Conservation (phyloP, 2,113 vertebrate species). For the Seriola quinqueradiata region DNA sequence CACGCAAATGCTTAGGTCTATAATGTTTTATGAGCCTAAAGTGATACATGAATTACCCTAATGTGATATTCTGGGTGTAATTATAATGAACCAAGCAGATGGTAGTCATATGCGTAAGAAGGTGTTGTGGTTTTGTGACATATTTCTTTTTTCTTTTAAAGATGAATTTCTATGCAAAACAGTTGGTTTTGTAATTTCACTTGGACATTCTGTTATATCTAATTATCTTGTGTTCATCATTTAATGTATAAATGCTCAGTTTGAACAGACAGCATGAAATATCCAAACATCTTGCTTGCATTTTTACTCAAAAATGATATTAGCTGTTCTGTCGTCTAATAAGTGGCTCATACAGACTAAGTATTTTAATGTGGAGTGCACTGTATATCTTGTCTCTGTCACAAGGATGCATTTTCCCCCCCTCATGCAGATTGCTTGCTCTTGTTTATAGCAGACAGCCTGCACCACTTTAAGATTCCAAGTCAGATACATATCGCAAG, state of each 20-base stretch:
- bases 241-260: constrained; percentile 1
- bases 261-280: constrained; percentile 16
- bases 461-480: constrained; percentile 67
- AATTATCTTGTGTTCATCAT: neutral
- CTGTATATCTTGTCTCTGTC: constrained; percentile 11
- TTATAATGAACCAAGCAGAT: constrained; percentile 24
- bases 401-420: constrained; percentile 7
- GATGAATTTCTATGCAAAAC: neutral
- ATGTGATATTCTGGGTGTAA: constrained; percentile 38
- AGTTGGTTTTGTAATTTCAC: constrained; percentile 5
- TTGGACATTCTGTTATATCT: neutral
- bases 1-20: constrained; percentile 29
- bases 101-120: neutral
- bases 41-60: constrained; percentile 25
- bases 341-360: constrained; percentile 21
- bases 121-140: neutral
- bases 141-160: neutral
- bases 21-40: constrained; percentile 24
- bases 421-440: constrained; percentile 61
- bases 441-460: constrained; percentile 66
- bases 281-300: constrained; percentile 15
- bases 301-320: constrained; percentile 23
- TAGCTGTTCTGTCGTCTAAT: constrained; percentile 5
- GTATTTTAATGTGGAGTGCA: constrained; percentile 16
- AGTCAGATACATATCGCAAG: constrained; percentile 76